Evolutionary conservation across 2,113 vertebrate species (phyloP), one percentile per base, ranked within the genome.

Genomic region (Henicopernis longicauda): DNA sequence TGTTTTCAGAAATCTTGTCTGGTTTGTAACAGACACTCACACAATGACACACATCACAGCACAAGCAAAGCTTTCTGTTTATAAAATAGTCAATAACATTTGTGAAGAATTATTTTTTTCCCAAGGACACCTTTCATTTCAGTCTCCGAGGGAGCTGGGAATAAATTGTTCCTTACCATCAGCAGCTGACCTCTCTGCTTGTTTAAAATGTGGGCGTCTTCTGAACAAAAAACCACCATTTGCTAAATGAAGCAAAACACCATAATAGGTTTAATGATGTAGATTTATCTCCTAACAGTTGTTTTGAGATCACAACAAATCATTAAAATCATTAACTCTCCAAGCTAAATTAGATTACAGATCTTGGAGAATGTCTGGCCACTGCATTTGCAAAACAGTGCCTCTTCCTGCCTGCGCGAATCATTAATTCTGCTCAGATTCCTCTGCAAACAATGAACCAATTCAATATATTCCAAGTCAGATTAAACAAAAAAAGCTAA

Each of bases 301-400:
- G 97, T 98, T 98, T 97, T 96, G 98, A 98, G 97, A 98, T 98
- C 97, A 98, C 97, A 98, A 98, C 98, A 98, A 98, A 98, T 98
- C 97, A 98, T 98, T 98, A 98, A 98, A 98, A 98, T 97, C 97
- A 98, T 98, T 98, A 98, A 98, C 96, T 97, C 93, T 97, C 91
- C 81, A 16, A 96, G 97, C 95, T 97, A 97, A 98, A 98, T 98
- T 97, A 98, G 97, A 97, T 98, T 94, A 94, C 94, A 94, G 92
- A 97, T 95, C 94, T 98, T 97, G 72, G 92, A 91, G 94, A 97
- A 94, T 95, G 94, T 82, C 89, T 94, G 96, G 93, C 95, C 94
- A 71, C 92, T 62, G 86, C 86, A 54, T 95, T 96, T 97, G 93
- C 94, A 83, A 61, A 93, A 85, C 92, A 83, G 90, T 11, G 92